phyloP scores from a whole-genome alignment of 2,888 invertebrate genomes.

The Drosophila gaucha region DNA sequence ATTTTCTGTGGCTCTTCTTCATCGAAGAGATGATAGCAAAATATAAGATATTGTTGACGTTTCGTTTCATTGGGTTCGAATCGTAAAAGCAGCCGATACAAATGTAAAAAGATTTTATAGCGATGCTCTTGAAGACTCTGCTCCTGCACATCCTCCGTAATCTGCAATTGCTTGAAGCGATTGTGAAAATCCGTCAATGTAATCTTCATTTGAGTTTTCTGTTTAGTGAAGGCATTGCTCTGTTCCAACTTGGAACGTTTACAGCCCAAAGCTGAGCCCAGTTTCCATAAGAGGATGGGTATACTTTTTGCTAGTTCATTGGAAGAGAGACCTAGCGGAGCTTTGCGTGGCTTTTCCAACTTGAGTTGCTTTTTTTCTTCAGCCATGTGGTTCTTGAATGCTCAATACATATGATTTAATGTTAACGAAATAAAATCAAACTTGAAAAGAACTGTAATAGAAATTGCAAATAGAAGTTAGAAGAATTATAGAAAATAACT shows the following conservation, averaged over 20 bases:
- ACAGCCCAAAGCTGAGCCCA: constrained; percentile 1
- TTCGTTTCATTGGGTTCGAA: constrained; percentile 9
- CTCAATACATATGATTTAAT: background rate
- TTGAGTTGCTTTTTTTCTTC: background rate
- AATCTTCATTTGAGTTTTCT: background rate
- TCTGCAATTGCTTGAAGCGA: constrained; percentile 15
- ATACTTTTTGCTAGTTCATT: background rate
- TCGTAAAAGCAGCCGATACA: constrained; percentile 26
- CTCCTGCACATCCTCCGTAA: background rate
- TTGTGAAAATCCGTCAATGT: constrained; percentile 15
- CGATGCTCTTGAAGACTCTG: constrained; percentile 8
- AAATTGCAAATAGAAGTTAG: background rate
- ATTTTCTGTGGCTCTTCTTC: background rate
- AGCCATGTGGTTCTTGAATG: constrained; percentile 5
- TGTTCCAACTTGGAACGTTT: background rate
- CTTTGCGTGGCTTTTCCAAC: background rate
- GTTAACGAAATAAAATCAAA: background rate
- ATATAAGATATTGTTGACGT: constrained; percentile 9
- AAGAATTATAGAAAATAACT: background rate
- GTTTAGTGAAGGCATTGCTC: background rate
- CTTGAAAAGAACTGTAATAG: background rate
- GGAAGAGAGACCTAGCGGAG: background rate
- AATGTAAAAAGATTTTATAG: constrained; percentile 28
- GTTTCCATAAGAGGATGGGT: background rate
- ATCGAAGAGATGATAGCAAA: constrained; percentile 30